A percentile compares a stretch with the other conserved stretches of the same genome.
phyloP scores from a whole-genome alignment of 2,888 invertebrate species.

The Chrysolina oricalcia region DNA sequence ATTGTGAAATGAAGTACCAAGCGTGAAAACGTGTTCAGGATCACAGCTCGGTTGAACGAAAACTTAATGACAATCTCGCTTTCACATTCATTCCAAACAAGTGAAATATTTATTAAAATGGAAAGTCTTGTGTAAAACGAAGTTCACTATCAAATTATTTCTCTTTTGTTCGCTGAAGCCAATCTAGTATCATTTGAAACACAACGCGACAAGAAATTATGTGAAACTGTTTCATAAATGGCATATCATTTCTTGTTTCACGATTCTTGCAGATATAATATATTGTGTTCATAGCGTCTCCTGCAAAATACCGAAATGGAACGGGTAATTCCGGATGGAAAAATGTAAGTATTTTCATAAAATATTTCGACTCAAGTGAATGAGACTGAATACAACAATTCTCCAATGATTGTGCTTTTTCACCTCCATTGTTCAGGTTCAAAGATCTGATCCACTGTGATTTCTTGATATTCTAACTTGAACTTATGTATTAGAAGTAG shows the following conservation, averaged over 20 bases:
- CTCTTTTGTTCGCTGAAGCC: not conserved
- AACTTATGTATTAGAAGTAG: no score
- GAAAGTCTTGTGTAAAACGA: not conserved
- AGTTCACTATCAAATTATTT: not conserved
- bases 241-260: not conserved
- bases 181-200: not conserved
- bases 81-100: not conserved
- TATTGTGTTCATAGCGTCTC: constrained; percentile 1
- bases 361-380: no score
- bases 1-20: not conserved
- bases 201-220: constrained; percentile 3
- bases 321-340: not conserved
- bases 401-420: no score
- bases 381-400: no score
- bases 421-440: no score
- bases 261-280: not conserved
- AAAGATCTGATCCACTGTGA: no score
- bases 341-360: no score
- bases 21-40: not conserved
- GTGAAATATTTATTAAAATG: not conserved
- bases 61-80: not conserved
- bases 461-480: no score
- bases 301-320: not conserved
- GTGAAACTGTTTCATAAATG: not conserved
- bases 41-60: not conserved